Base-by-base conservation (phyloP, 2,888 invertebrate genomes). In the Lutraria lutraria region DNA sequence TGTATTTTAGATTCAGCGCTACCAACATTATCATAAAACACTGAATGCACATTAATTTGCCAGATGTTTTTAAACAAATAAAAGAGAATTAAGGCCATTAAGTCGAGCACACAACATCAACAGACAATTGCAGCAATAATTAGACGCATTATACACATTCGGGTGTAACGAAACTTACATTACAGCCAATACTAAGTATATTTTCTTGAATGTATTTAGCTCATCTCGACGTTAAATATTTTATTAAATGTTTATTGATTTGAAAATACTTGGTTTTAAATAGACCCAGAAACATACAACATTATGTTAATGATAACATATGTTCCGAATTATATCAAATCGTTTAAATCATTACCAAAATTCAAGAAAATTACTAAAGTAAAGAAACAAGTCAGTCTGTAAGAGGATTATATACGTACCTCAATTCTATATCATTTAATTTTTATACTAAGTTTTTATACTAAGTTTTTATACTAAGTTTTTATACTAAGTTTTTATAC, bases 31-130 rank as follows among this genome's bases (percentile, higher is more conserved):
- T 60, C 60, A 4, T n/a, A 68, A 68, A 21, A 68, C n/a, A 25
- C 25, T 68, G n/a, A 6, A 68, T 68, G 63, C 63, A 25, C n/a
- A 68, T 68, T 68, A 25, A 68, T 68, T n/a, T 12, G 63, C 63
- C 63, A 68, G n/a, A 68, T 68, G 63, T 68, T 68, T 10, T 68
- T 68, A n/a, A 25, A 43, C 43, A 68, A 68, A 68, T 68, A 12
- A 68, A 12, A 25, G 63, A n/a, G 13, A 21, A 68, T 68, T 68
- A 12, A 3, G n/a, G 25, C 25, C 63, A 68, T 25, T 68, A 68
- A 68, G 63, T 68, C 6, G 13, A 68, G 63, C 25, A 25, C 8
- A 68, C 25, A n/a, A 3, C 63, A 68, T 25, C n/a, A 68, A 68
- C 63, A 25, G 25, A 68, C 63, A 68, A n/a, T 68, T 3, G n/a